Evolutionary conservation across 1,140 invertebrate genomes (phyloP).

Genomic region (Odontomachus brunneus): DNA sequence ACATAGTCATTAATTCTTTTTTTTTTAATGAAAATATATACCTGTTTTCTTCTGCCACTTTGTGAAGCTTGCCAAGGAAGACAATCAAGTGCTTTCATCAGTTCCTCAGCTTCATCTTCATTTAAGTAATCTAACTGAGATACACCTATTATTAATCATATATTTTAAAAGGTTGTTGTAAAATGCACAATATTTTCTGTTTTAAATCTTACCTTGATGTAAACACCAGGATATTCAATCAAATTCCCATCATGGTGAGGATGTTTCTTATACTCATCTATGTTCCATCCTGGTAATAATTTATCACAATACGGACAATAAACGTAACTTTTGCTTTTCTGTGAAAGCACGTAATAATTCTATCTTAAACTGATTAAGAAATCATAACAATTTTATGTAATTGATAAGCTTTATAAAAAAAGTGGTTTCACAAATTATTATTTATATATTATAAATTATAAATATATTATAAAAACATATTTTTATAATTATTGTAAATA

Average conservation of each 20-base stretch:
- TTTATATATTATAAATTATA: neutral
- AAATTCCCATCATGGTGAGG: constrained; percentile 88
- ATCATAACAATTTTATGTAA: constrained; percentile 64
- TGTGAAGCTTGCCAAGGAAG: constrained; percentile 96
- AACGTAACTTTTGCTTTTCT: constrained; percentile 88
- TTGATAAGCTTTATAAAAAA: neutral
- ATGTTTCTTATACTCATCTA: constrained; percentile 87
- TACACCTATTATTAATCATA: constrained; percentile 33
- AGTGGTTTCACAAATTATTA: neutral
- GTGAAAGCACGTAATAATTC: constrained; percentile 65
- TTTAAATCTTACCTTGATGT: constrained; percentile 85
- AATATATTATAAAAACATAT: too few species aligned
- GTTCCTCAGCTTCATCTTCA: constrained; percentile 88
- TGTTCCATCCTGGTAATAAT: constrained; percentile 91
- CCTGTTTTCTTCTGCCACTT: constrained; percentile 97
- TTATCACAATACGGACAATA: constrained; percentile 92
- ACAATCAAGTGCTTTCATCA: constrained; percentile 91
- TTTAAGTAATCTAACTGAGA: constrained; percentile 90
- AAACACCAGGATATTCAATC: constrained; percentile 89
- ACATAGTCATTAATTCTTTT: neutral
- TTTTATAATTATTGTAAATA: too few species aligned
- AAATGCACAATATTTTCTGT: constrained; percentile 1
- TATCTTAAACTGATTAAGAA: neutral
- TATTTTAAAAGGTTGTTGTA: constrained; percentile 27
- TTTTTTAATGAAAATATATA: constrained; percentile 74